Conservation (phyloP, 1,140 invertebrate species). For the Papilio helenus region DNA sequence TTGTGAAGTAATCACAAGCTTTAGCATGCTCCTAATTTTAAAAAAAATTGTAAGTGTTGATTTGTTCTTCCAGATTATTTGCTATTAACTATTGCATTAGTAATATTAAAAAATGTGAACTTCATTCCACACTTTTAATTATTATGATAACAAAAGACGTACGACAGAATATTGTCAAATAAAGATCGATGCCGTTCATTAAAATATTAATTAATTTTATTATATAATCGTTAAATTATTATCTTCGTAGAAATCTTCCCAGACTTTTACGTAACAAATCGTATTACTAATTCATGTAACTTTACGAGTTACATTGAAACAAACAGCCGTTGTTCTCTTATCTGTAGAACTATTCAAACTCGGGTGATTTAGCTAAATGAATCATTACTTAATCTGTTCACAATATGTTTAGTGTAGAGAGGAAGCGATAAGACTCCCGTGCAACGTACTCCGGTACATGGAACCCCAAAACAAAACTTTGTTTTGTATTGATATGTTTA, state of each 20-base stretch:
- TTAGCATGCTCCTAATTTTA: too few relatives aligned
- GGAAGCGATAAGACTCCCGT: slow-evolving; percentile 66
- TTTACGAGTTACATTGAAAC: slow-evolving; percentile 16
- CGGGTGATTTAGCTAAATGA: slow-evolving; percentile 58
- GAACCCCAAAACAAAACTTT: slow-evolving; percentile 61
- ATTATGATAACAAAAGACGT: background rate
- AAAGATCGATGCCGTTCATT: too few relatives aligned
- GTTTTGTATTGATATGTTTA: slow-evolving; percentile 62
- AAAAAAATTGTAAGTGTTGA: too few relatives aligned
- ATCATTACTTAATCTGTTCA: slow-evolving; percentile 64
- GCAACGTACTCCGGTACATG: slow-evolving; percentile 38
- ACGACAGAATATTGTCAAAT: background rate
- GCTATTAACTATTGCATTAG: too few relatives aligned
- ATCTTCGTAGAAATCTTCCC: background rate
- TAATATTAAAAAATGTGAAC: too few relatives aligned
- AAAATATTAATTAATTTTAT: background rate
- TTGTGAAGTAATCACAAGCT: too few relatives aligned
- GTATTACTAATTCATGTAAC: slow-evolving; percentile 6
- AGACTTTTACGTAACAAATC: background rate
- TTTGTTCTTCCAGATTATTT: too few relatives aligned
- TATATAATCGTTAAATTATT: background rate
- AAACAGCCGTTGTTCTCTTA: slow-evolving; percentile 38
- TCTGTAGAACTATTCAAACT: slow-evolving; percentile 48
- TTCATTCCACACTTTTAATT: too few relatives aligned
- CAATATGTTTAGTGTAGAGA: slow-evolving; percentile 55